Evolutionary conservation across 2,888 invertebrate genomes (phyloP).

Genomic region (Apocheima hispidaria): DNA sequence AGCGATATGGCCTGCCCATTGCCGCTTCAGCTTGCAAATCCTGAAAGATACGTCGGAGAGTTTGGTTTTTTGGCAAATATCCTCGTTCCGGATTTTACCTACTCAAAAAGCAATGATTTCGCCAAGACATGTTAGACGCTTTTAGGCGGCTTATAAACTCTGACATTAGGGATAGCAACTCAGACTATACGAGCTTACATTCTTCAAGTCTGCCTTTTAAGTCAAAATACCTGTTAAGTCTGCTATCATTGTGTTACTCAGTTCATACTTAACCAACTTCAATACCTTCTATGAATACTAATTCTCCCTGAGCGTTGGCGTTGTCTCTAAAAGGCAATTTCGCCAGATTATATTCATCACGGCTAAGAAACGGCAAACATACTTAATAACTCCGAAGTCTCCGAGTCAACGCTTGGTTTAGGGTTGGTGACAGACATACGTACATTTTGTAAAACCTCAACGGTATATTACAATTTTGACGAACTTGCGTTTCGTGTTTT

Average conservation of each 20-base stretch:
- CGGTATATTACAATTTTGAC: no score
- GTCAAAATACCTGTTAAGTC: constrained; percentile 25
- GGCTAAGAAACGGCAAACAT: constrained; percentile 43
- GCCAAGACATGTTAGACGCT: no score
- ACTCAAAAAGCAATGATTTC: no score
- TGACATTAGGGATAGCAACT: no score
- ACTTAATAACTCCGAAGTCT: constrained; percentile 46
- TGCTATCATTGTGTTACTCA: constrained; percentile 7
- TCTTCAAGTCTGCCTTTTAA: neutral
- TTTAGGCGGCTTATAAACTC: no score
- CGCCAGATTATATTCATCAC: constrained; percentile 33
- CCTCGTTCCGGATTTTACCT: no score
- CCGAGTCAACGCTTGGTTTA: constrained; percentile 15
- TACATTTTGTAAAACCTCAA: neutral
- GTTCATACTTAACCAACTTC: constrained; percentile 30
- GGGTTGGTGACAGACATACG: constrained; percentile 4
- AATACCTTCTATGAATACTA: constrained; percentile 20
- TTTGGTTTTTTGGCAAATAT: no score
- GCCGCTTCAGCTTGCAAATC: no score
- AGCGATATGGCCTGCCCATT: no score
- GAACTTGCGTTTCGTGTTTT: no score
- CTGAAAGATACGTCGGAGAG: no score
- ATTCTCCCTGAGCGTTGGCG: constrained; percentile 28
- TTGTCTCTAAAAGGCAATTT: constrained; percentile 35
- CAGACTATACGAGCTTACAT: no score